Evolutionary conservation across 2,888 invertebrate genomes (phyloP), one percentile per base, ranked within the genome.

Genomic region (Ophion ventricosus): DNA sequence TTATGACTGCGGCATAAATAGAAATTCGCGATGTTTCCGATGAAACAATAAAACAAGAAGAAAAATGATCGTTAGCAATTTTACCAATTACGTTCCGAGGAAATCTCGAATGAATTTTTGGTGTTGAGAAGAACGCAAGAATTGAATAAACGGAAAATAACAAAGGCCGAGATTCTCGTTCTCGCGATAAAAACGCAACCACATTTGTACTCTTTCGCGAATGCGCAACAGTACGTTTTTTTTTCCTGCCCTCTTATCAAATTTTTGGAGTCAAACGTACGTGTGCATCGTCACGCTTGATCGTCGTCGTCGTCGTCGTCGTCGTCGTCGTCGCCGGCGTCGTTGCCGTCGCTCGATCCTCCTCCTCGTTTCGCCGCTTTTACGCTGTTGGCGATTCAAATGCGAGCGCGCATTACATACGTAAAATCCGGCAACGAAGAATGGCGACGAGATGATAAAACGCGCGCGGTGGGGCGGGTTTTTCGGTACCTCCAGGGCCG

Each of bases 401-500:
- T 20, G 59, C 43, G 40, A 43, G 43, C 67, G 43, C 64, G 29
- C 67, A 54, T 54, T 54, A n/a, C 20, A n/a, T 14, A 43, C 20
- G 11, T 35, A 35, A n/a, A 70, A n/a, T 29, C 35, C 54, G 26
- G 23, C 11, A 20, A 29, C n/a, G 43, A 56, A 57, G 69, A 83
- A 54, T 61, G 43, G 81, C 64, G 76, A 17, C 54, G 40, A 26
- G 57, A 70, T 54, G 81, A 84, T 84, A 81, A 77, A 49, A 49
- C 76, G 80, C 54, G 78, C 64, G 74, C 14, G 69, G 64, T 23
- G 69, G 64, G 43, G 54, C 14, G 43, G 76, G 10, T 78, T 83
- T 83, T 80, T 83, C 77, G 80, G 72, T 29, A 63, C 43, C 43
- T 67, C 75, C 83, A 80, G 83, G 72, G 83, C 80, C 83, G 80